Evolutionary conservation across 2,113 vertebrate species (phyloP).

Genomic region (Lampris incognitus): DNA sequence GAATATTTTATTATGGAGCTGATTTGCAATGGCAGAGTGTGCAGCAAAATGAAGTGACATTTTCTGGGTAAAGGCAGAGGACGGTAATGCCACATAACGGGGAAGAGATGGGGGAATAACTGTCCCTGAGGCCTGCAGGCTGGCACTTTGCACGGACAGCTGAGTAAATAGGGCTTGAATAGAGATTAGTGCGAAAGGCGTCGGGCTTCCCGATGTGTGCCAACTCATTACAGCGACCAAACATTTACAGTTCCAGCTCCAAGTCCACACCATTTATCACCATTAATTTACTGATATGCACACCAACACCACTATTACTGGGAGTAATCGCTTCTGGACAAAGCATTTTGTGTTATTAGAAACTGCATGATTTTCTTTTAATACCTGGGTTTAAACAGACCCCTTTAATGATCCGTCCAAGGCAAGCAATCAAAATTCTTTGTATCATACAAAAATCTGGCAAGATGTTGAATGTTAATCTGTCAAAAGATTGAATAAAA

Average conservation of each 20-base stretch:
- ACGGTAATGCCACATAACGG: slow-evolving; percentile 63
- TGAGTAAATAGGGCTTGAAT: slow-evolving; percentile 46
- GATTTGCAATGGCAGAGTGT: slow-evolving; percentile 31
- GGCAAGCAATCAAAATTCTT: too few species aligned
- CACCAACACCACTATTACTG: too few species aligned
- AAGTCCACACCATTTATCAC: slow-evolving; percentile 29
- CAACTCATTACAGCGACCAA: slow-evolving; percentile 8
- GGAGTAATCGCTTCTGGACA: too few species aligned
- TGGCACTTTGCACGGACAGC: slow-evolving; percentile 40
- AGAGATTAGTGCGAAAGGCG: slow-evolving; percentile 30
- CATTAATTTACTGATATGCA: too few species aligned
- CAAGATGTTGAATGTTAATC: too few species aligned
- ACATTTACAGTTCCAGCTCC: not conserved
- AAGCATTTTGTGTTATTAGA: too few species aligned
- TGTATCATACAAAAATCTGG: too few species aligned
- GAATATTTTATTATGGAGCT: slow-evolving; percentile 50
- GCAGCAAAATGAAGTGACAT: slow-evolving; percentile 56
- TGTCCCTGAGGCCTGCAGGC: slow-evolving; percentile 41
- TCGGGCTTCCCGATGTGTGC: slow-evolving; percentile 9
- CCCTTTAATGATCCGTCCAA: too few species aligned
- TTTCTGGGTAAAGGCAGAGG: slow-evolving; percentile 42
- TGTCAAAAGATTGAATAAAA: too few species aligned
- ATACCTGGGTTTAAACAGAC: too few species aligned
- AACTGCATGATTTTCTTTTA: too few species aligned
- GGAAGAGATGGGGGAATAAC: slow-evolving; percentile 45